phyloP scores from a whole-genome alignment of 1,140 invertebrate genomes.

The Stegodyphus dumicola region DNA sequence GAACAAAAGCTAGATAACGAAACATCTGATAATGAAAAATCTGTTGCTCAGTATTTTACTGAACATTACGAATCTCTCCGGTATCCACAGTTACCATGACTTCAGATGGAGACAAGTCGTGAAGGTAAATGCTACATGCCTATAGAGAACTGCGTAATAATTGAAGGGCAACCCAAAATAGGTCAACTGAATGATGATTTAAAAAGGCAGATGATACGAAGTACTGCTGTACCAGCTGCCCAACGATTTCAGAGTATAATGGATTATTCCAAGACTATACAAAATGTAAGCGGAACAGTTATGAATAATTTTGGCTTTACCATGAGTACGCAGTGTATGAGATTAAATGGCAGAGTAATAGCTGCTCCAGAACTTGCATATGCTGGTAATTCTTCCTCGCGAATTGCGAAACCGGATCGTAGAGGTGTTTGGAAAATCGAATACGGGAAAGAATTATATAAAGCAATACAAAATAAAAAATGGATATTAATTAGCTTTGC shows the following conservation, averaged over 20 bases:
- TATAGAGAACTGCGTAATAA: slow-evolving; percentile 66
- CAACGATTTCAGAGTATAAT: slow-evolving; percentile 62
- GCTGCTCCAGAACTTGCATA: slow-evolving; percentile 23
- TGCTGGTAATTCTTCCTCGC: not conserved
- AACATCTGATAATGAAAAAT: not conserved
- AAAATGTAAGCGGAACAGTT: not conserved
- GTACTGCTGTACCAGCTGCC: slow-evolving; percentile 64
- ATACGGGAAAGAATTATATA: slow-evolving; percentile 27
- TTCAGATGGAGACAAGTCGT: slow-evolving; percentile 64
- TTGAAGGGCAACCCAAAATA: slow-evolving; percentile 64
- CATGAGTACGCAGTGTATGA: not conserved
- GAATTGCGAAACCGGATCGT: slow-evolving; percentile 7
- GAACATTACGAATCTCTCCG: slow-evolving; percentile 48
- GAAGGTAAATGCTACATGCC: slow-evolving; percentile 65
- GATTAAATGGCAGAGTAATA: slow-evolving; percentile 39
- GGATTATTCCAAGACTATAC: not conserved
- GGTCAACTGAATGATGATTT: slow-evolving; percentile 55
- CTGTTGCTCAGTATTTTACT: slow-evolving; percentile 44
- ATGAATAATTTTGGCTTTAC: slow-evolving; percentile 26
- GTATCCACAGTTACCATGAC: slow-evolving; percentile 66
- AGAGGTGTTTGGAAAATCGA: slow-evolving; percentile 49
- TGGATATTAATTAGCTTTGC: slow-evolving; percentile 50
- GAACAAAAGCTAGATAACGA: not conserved
- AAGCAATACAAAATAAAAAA: not conserved
- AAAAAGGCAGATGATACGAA: slow-evolving; percentile 62